These are phyloP conservation scores for Hydriomena furcata DNA, from an alignment of 2,888 invertebrate species.

Conservation along the genomic window DNA sequence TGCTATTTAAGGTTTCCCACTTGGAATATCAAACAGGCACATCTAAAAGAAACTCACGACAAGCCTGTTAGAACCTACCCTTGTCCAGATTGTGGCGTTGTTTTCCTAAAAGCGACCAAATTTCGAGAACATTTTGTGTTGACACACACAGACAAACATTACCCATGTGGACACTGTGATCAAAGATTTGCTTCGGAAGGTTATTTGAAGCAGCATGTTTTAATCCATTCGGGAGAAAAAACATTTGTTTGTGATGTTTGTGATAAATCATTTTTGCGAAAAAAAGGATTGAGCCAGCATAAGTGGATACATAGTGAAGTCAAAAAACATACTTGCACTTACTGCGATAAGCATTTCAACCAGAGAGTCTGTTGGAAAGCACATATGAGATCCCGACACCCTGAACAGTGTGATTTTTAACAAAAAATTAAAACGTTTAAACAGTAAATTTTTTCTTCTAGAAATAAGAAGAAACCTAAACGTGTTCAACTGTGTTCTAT, in stretches of 20 bases:
- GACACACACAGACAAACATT: conserved; percentile 45
- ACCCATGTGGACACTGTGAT: conserved; percentile 48
- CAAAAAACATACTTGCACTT: conserved; percentile 47
- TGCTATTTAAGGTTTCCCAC: conserved; percentile 49
- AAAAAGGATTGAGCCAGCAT: conserved; percentile 47
- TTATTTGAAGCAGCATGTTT: conserved; percentile 41
- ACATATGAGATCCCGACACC: conserved; percentile 62
- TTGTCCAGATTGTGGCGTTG: conserved; percentile 50
- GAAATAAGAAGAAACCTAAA: conserved; percentile 66
- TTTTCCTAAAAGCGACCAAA: conserved; percentile 38
- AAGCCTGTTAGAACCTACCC: conserved; percentile 36
- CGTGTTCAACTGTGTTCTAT: too few relatives aligned
- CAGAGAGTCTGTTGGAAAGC: conserved; percentile 54
- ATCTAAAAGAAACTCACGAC: conserved; percentile 44
- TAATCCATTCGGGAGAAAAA: conserved; percentile 48
- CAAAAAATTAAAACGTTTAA: not conserved
- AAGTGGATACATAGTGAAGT: conserved; percentile 55
- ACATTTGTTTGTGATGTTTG: conserved; percentile 46
- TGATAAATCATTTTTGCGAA: conserved; percentile 50
- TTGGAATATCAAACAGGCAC: conserved; percentile 44
- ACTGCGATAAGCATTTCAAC: conserved; percentile 52
- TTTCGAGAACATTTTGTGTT: conserved; percentile 48
- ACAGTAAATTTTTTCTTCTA: conserved; percentile 61
- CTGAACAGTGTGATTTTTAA: conserved; percentile 46
- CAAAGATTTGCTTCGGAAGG: conserved; percentile 48